Evolutionary conservation across 2,888 invertebrate species (phyloP).

Genomic region (Rutpela maculata): DNA sequence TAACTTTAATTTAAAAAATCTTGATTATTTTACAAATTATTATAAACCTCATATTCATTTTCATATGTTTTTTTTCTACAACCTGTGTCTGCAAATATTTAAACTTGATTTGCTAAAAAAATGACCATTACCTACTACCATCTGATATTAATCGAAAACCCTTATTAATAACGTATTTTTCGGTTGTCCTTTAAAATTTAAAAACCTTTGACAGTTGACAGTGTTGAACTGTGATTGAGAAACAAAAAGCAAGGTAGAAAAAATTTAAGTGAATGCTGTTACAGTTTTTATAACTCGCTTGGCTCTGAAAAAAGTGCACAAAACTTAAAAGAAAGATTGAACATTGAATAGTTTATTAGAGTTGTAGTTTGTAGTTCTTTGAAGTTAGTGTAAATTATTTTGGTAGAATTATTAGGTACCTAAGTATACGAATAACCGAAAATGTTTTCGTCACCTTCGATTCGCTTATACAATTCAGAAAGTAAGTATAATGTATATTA

Average conservation of each 20-base stretch:
- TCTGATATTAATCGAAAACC: too few species aligned
- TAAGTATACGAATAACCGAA: constrained; percentile 13
- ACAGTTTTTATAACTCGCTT: background rate
- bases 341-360: background rate
- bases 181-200: too few species aligned
- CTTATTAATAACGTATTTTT: too few species aligned
- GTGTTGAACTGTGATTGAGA: too few species aligned
- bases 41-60: too few species aligned
- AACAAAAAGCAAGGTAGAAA: background rate
- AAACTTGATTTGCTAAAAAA: too few species aligned
- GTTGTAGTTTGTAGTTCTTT: background rate
- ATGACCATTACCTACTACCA: too few species aligned
- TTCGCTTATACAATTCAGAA: constrained; percentile 50
- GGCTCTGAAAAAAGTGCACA: background rate
- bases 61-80: too few species aligned
- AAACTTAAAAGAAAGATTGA: background rate
- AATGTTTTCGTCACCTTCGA: constrained; percentile 49
- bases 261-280: background rate
- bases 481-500: constrained; percentile 45
- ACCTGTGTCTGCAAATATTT: too few species aligned
- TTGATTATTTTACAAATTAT: too few species aligned
- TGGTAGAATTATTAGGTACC: background rate
- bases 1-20: too few species aligned
- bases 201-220: too few species aligned
- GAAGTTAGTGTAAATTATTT: background rate